Evolutionary conservation across 2,113 vertebrate genomes (phyloP).

Genomic region (Rostratula benghalensis): DNA sequence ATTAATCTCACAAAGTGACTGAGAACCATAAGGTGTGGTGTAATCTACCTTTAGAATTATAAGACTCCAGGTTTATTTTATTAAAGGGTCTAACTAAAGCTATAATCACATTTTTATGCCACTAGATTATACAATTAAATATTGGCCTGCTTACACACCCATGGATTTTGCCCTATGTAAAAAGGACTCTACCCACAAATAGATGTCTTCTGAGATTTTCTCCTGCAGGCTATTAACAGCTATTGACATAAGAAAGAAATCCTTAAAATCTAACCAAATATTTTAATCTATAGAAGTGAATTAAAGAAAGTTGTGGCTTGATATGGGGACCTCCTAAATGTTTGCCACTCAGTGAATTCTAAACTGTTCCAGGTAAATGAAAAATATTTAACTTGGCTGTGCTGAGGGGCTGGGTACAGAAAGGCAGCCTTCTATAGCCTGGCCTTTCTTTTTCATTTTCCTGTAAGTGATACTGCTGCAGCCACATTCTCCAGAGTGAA

Average conservation of each 20-base stretch:
- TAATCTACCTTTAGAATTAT: neutral
- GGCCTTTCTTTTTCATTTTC: neutral
- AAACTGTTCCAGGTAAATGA: neutral
- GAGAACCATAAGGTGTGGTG: neutral
- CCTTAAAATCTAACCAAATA: neutral
- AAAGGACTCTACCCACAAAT: neutral
- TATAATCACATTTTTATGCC: neutral
- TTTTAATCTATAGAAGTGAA: neutral
- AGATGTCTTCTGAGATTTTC: neutral
- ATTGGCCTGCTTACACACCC: neutral
- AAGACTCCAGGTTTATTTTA: neutral
- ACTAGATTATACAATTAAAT: neutral
- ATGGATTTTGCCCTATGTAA: neutral
- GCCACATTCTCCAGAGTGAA: neutral
- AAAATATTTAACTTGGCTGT: neutral
- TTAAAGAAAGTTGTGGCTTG: neutral
- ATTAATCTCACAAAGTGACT: neutral
- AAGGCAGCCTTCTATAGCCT: neutral
- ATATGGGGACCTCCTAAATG: neutral
- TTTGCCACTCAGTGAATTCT: neutral
- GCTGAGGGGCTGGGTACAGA: neutral
- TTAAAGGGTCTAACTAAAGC: neutral
- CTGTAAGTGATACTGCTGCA: neutral
- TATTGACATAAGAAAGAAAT: neutral
- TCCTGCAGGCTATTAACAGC: neutral